These are phyloP conservation scores for Sarcophaga peregrina DNA, from an alignment of 1,140 invertebrate genomes.

Conservation along the genomic window DNA sequence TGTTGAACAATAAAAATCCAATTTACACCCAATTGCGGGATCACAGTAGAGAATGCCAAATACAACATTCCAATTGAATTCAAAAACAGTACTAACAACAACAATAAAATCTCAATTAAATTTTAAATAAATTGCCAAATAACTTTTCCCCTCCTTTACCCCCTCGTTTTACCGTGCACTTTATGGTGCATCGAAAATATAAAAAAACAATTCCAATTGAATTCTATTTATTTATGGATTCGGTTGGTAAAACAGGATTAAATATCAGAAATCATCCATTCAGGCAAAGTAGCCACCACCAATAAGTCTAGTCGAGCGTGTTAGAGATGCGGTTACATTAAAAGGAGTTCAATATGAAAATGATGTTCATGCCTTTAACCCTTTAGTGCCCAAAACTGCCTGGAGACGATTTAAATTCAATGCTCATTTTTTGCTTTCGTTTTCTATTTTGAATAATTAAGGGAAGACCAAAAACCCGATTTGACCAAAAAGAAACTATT, in stretches of 20 bases:
- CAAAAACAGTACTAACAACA: neutral
- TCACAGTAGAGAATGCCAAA: too few relatives aligned
- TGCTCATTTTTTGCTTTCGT: too few relatives aligned
- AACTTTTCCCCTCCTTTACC: neutral
- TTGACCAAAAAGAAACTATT: too few relatives aligned
- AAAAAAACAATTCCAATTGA: too few relatives aligned
- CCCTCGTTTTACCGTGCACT: too few relatives aligned
- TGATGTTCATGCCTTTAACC: too few relatives aligned
- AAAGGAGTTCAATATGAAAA: too few relatives aligned
- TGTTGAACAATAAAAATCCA: neutral
- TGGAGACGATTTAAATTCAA: too few relatives aligned
- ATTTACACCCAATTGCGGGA: neutral
- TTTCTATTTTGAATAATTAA: too few relatives aligned
- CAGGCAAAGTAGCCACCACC: neutral
- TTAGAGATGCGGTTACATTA: too few relatives aligned
- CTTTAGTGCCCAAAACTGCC: too few relatives aligned
- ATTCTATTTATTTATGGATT: neutral
- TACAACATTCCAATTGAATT: neutral
- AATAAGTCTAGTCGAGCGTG: neutral
- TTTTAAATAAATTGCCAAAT: conserved; percentile 37
- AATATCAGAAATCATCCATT: neutral
- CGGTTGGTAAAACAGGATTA: neutral
- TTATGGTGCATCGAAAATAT: neutral
- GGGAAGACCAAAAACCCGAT: too few relatives aligned
- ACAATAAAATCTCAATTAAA: conserved; percentile 30